phyloP scores from a whole-genome alignment of 2,113 vertebrate species.

The Poeciliopsis occidentalis region DNA sequence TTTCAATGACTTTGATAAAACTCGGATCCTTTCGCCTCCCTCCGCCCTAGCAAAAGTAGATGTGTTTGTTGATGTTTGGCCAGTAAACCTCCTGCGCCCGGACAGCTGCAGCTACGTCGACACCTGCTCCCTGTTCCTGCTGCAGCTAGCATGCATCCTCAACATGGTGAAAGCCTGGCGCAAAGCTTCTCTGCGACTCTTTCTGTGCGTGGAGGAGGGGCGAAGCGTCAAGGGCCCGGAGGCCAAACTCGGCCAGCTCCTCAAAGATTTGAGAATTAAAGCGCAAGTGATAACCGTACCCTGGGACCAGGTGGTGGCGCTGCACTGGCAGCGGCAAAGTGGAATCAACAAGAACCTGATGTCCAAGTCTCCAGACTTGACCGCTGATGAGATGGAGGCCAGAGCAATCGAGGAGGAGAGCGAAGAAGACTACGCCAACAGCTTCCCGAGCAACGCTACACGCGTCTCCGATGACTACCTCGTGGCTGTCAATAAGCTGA shows the following conservation, averaged over 20 bases:
- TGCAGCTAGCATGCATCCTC: conserved; percentile 91
- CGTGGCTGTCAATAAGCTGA: conserved; percentile 84
- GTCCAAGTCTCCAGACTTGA: not conserved
- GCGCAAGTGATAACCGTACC: conserved; percentile 84
- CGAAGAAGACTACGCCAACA: conserved; percentile 76
- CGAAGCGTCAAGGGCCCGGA: conserved; percentile 82
- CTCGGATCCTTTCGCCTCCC: conserved; percentile 57
- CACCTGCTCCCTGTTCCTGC: conserved; percentile 90
- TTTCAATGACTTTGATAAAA: conserved; percentile 83
- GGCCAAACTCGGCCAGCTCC: conserved; percentile 86
- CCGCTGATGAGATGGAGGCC: conserved; percentile 5
- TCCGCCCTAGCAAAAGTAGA: conserved; percentile 25
- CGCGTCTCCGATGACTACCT: conserved; percentile 87
- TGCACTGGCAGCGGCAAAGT: conserved; percentile 87
- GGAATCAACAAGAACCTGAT: conserved; percentile 13
- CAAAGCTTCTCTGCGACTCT: conserved; percentile 84
- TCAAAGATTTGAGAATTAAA: conserved; percentile 88
- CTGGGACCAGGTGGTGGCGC: conserved; percentile 86
- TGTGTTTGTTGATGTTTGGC: conserved; percentile 89
- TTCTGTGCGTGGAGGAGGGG: conserved; percentile 88
- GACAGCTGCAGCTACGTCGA: conserved; percentile 89
- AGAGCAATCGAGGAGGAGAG: not conserved
- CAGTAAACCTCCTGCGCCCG: conserved; percentile 87
- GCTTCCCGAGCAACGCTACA: conserved; percentile 82
- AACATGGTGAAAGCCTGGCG: conserved; percentile 89